phyloP scores from a whole-genome alignment of 2,113 vertebrate genomes.

The Thymallus thymallus region DNA sequence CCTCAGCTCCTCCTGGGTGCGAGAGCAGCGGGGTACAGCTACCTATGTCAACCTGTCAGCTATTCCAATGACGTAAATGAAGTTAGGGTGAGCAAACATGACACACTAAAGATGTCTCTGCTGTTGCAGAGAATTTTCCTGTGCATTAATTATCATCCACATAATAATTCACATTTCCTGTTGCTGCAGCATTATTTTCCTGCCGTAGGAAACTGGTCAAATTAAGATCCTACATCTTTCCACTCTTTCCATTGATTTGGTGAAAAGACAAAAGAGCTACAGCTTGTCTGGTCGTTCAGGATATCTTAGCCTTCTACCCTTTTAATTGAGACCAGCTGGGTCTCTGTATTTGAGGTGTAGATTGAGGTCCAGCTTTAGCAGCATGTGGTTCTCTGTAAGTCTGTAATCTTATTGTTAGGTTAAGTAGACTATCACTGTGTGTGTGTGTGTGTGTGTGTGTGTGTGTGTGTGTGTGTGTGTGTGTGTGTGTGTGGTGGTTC shows the following conservation, averaged over 20 bases:
- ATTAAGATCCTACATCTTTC: neutral
- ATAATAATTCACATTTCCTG: too few relatives aligned
- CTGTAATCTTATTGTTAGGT: constrained; percentile 17
- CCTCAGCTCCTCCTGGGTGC: constrained; percentile 88
- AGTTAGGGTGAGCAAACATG: constrained; percentile 86
- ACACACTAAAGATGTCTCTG: neutral
- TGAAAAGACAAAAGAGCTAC: neutral
- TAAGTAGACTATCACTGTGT: constrained; percentile 9
- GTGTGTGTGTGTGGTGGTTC: constrained; percentile 17
- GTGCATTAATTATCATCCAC: too few relatives aligned
- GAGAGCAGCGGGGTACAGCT: constrained; percentile 92
- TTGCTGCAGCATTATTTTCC: too few relatives aligned
- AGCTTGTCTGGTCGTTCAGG: neutral
- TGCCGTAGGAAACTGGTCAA: too few relatives aligned
- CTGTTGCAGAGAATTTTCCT: neutral
- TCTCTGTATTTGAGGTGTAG: neutral
- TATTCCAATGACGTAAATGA: constrained; percentile 94
- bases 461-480: neutral
- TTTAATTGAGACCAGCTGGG: neutral
- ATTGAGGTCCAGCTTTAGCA: neutral
- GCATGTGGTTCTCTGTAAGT: neutral
- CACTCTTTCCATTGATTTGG: neutral
- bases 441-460: neutral
- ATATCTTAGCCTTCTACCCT: neutral
- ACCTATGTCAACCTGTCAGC: constrained; percentile 94